A percentile compares a stretch with the other conserved stretches of the same genome.
Evolutionary conservation across 1,140 invertebrate species (phyloP).

Genomic region (Apis mellifera): Amel_HAv3.1 CM009932.2:5531001-5531500

Average conservation of each 20-base stretch:
- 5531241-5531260: background rate
- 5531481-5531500: background rate
- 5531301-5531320: no score
- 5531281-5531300: background rate
- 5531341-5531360: slow-evolving; percentile 28
- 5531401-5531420: slow-evolving; percentile 21
- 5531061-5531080: slow-evolving; percentile 29
- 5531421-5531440: slow-evolving; percentile 11
- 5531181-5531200: no score
- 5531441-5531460: slow-evolving; percentile 5
- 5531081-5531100: background rate
- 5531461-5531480: no score
- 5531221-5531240: background rate
- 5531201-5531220: no score
- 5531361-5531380: slow-evolving; percentile 20
- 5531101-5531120: background rate
- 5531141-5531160: background rate
- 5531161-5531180: no score
- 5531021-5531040: background rate
- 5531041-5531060: background rate
- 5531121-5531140: background rate
- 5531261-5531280: background rate
- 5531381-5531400: background rate
- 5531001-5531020: slow-evolving; percentile 15
- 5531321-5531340: background rate